Evolutionary conservation across 2,113 vertebrate genomes (phyloP), one percentile per base, ranked within the genome.

Genomic region (Lipotes vexillifer): DNA sequence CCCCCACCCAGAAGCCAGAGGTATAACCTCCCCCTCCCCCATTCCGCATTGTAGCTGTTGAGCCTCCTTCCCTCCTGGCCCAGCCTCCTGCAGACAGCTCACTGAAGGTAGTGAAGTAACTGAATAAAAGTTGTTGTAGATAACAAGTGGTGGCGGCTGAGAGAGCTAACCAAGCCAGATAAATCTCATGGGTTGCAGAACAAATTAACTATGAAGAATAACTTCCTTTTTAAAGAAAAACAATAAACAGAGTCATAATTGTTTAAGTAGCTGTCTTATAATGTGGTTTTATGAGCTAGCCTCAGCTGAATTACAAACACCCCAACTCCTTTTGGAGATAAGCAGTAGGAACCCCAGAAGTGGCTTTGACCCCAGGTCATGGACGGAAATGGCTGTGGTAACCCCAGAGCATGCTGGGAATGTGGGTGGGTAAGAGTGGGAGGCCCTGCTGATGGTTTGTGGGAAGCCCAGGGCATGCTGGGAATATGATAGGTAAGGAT

Each of bases 181-280:
- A 68, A 0, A 65, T 31, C 63, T 94, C 59, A 77, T 3, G n/a
- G 75, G 77, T 33, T 88, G 69, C 44, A 86, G 91, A 94, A 41
- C 81, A 86, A 89, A 93, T 91, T 66, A 85, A 52, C 96, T 90
- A 80, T 52, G 89, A 96, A 89, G 86, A 94, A 93, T 52, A 96
- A 63, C 52, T 36, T 88, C 80, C 13, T 57, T 82, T 90, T 95
- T 14, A 12, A 88, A 97, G 86, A 97, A 87, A 91, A 89, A 87
- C 46, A 65, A 63, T 88, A 72, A 90, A 44, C 88, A 80, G 74
- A 96, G 86, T 74, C 77, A 46, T 91, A 55, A 94, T 52, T 89
- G 69, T 86, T 95, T 96, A 93, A 80, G 89, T 82, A 90, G 86
- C 44, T 89, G 72, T 94, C 65, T 89, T 52, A 84, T 71, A 57